Base-by-base conservation (phyloP, 2,888 invertebrate species). In the Spisula subtruncata region DNA sequence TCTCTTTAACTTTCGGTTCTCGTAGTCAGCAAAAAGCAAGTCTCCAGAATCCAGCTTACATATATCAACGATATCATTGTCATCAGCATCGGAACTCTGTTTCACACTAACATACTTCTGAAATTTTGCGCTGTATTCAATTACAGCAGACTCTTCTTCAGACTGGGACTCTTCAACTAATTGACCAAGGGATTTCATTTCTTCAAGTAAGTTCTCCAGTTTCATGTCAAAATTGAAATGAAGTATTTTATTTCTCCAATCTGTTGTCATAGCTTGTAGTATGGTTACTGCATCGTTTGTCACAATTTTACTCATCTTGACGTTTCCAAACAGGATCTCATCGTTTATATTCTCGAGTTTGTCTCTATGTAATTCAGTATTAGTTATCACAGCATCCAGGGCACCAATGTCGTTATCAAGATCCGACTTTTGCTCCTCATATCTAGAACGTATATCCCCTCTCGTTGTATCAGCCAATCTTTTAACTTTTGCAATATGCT, bases 381-480 rank as follows among this genome's bases (percentile, higher is more conserved):
- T 46, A 46, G 83, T 32, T 16, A 83, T 83, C 12, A 83, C 83
- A 46, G 46, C 48, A n/a, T 71, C 83, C 46, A 83, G 16, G 25
- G 66, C 66, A 5, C 66, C 66, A 25, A 66, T 46, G 71, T 83
- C 83, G 14, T 66, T 66, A n/a, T 83, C 83, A 41, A 83, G 66
- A 71, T 66, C 48, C 18, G 41, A 48, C 35, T 66, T 83, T 66
- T 83, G 71, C 48, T 83, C 66, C 25, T 83, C 66, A 25, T 71
- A 71, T 83, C 71, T 83, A 66, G 66, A 83, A 48, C 66, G 83
- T n/a, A 83, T 83, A 25, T 35, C 66, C n/a, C 66, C 41, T 71
- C 48, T 66, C 20, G 83, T 66, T 51, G 46, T 18, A 35, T 83
- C 71, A 14, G 66, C 83, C 20, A 83, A 60, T 14, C 46, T 46